Evolutionary conservation across 2,888 invertebrate species (phyloP).

Genomic region (Koerneria pararmatus): DNA sequence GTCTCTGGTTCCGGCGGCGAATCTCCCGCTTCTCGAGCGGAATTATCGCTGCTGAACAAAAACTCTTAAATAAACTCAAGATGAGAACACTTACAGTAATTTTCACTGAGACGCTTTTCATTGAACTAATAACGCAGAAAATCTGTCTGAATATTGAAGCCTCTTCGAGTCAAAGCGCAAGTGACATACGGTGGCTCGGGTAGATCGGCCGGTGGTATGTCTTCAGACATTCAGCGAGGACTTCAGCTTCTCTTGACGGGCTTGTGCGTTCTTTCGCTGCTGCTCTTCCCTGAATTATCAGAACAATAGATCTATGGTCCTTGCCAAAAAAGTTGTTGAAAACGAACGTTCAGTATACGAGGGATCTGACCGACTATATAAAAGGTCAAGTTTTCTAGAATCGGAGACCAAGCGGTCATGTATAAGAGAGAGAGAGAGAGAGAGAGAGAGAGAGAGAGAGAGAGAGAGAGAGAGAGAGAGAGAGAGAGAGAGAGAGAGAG

Average conservation of each 20-base stretch:
- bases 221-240: constrained; percentile 32
- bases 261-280: constrained; percentile 26
- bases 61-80: too few species aligned
- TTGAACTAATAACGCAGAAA: neutral
- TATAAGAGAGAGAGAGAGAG: too few species aligned
- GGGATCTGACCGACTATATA: neutral
- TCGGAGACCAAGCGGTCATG: too few species aligned
- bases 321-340: too few species aligned
- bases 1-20: constrained; percentile 32
- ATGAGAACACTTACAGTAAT: neutral
- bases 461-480: too few species aligned
- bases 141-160: neutral
- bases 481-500: too few species aligned
- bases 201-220: constrained; percentile 29
- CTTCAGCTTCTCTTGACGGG: constrained; percentile 28
- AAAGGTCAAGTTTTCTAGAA: too few species aligned
- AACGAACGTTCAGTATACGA: neutral
- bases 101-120: neutral
- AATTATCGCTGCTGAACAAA: too few species aligned
- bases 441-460: too few species aligned
- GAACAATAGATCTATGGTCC: too few species aligned
- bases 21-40: constrained; percentile 19
- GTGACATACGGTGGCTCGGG: constrained; percentile 20
- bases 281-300: neutral
- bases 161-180: neutral